A percentile compares a stretch with the other conserved stretches of the same genome.
phyloP scores from a whole-genome alignment of 2,888 invertebrate species.

The Pterobdella sp. region DNA sequence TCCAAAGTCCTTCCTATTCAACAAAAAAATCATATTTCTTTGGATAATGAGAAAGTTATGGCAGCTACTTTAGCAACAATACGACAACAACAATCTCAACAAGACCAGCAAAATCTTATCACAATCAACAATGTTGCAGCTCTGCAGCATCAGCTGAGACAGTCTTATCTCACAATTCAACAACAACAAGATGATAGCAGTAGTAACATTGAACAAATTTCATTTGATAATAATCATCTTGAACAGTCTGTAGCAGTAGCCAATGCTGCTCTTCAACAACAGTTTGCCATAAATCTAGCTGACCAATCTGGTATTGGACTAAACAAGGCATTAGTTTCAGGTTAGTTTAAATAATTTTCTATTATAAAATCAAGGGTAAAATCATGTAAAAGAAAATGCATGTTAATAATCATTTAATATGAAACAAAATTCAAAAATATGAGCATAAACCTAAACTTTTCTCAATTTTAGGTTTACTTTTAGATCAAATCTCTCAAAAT shows the following conservation, averaged over 20 bases:
- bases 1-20: conserved; percentile 13
- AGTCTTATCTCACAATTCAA: conserved; percentile 21
- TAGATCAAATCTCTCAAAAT: conserved; percentile 23
- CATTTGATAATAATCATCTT: conserved; percentile 15
- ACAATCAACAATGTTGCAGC: conserved; percentile 24
- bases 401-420: background rate
- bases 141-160: conserved; percentile 23
- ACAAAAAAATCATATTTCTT: conserved; percentile 18
- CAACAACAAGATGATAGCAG: conserved; percentile 3
- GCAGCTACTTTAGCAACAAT: conserved; percentile 22
- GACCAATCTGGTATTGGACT: conserved; percentile 19
- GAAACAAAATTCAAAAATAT: background rate
- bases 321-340: conserved; percentile 24
- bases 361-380: background rate
- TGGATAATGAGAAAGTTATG: conserved; percentile 25
- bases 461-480: background rate
- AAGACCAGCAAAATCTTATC: conserved; percentile 8
- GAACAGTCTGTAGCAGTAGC: conserved; percentile 25
- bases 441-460: background rate
- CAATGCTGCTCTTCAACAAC: conserved; percentile 24
- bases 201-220: conserved; percentile 20
- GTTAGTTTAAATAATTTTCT: background rate
- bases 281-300: conserved; percentile 25
- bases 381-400: background rate
- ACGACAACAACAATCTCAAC: conserved; percentile 15